Base-by-base conservation (phyloP, 2,888 invertebrate genomes). In the Atherix ibis region DNA sequence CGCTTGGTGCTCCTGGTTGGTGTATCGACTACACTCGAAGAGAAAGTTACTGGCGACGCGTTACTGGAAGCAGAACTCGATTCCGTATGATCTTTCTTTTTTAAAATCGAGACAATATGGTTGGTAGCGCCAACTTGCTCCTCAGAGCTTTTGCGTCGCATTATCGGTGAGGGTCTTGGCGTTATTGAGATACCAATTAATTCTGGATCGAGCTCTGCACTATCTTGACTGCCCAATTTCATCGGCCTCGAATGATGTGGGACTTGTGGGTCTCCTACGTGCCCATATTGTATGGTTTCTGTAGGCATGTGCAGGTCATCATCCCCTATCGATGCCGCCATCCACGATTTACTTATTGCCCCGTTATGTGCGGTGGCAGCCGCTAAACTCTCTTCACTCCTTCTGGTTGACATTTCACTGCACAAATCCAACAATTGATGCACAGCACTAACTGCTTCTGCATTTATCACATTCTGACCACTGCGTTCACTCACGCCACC, bases 21-120 rank as follows among this genome's bases (percentile, higher is more conserved):
- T 12, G 71, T 68, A 49, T 82, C 80, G 31, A 77, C 61, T 35
- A 81, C 80, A 49, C 67, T 78, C 2, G 80, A 77, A 5, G 80
- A 80, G 60, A 81, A 81, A n/a, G 80, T 82, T 4, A 82, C 81
- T 8, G 81, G 81, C 16, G 79, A 76, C 16, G 67, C 63, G 46
- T 70, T 67, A 50, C 66, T 68, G 3, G 66, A 62, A 36, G 64
- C 54, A 35, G 60, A 65, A 18, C 56, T 56, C 13, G 67, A 62
- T 35, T 65, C 57, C 31, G 57, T 13, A 47, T 48, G 61, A 38
- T 70, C 68, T 53, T 76, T 78, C 46, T 76, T 71, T 56, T 79
- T 79, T 27, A 79, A 59, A 48, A 78, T 78, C 38, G 78, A 78
- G 37, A 73, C 72, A 28, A 61, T 61, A 36, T 59, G 59, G 41